Conservation (phyloP, 2,888 invertebrate genomes). For the Fragum whitleyi region DNA sequence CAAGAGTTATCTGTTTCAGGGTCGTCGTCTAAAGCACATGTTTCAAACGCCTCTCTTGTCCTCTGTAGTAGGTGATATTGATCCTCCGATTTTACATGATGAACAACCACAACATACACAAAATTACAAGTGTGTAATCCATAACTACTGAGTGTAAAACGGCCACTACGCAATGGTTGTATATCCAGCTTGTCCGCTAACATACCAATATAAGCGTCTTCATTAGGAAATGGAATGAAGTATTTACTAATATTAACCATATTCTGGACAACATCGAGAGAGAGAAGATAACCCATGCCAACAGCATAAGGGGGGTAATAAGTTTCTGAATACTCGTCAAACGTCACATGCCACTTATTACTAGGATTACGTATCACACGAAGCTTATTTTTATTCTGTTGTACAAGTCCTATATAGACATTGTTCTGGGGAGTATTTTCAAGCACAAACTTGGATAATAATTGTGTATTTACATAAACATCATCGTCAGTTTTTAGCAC, state of each 20-base stretch:
- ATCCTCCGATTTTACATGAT: constrained; percentile 73
- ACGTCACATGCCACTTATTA: constrained; percentile 81
- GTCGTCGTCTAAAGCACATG: constrained; percentile 34
- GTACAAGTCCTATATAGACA: constrained; percentile 82
- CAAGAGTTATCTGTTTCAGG: constrained; percentile 19
- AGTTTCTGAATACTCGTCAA: constrained; percentile 71
- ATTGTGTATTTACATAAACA: constrained; percentile 80
- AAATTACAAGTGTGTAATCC: constrained; percentile 82
- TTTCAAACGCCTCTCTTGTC: constrained; percentile 67
- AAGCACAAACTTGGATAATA: constrained; percentile 70
- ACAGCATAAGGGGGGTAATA: constrained; percentile 83
- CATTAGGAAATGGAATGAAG: constrained; percentile 80
- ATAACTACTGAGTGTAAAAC: constrained; percentile 78
- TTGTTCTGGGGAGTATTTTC: constrained; percentile 61
- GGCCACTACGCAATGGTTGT: constrained; percentile 75
- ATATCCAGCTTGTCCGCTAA: constrained; percentile 76
- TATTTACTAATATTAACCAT: constrained; percentile 73
- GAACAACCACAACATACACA: constrained; percentile 81
- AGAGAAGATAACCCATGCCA: constrained; percentile 83
- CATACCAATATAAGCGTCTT: constrained; percentile 84
- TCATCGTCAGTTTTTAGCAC: constrained; percentile 83
- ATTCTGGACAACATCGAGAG: constrained; percentile 75
- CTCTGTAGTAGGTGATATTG: constrained; percentile 73
- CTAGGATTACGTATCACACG: constrained; percentile 77
- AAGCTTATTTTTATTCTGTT: constrained; percentile 63